Conservation (phyloP, 2,797 vertebrate species). For the Limnodromus scolopaceus region DNA sequence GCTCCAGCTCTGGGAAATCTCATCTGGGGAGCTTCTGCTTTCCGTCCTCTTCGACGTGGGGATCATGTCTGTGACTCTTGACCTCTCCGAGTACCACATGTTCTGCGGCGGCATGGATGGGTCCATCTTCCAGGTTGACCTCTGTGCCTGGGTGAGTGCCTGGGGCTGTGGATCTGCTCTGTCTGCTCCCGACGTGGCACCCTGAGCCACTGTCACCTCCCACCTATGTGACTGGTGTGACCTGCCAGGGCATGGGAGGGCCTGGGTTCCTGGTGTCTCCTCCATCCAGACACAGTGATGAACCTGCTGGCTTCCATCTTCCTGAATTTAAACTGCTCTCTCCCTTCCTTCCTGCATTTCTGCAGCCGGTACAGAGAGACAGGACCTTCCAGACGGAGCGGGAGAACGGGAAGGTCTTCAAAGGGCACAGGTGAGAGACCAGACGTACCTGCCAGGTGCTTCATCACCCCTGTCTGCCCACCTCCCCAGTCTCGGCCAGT, state of each 20-base stretch:
- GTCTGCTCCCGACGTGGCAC: neutral
- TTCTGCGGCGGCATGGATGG: constrained; percentile 94
- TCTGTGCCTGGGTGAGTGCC: constrained; percentile 87
- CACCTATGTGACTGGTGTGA: neutral
- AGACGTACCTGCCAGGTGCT: neutral
- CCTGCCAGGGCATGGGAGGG: neutral
- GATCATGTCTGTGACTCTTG: constrained; percentile 92
- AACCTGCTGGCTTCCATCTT: neutral
- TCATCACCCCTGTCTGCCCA: neutral
- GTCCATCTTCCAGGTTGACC: constrained; percentile 92
- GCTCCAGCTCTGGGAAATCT: constrained; percentile 93
- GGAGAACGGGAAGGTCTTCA: constrained; percentile 89
- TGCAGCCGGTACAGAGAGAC: constrained; percentile 86
- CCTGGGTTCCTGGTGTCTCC: neutral
- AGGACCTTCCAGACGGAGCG: constrained; percentile 88
- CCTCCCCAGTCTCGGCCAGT: neutral
- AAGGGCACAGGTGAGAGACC: constrained; percentile 89
- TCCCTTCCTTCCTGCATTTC: neutral
- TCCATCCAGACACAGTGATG: neutral
- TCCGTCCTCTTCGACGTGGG: constrained; percentile 92
- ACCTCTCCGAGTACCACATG: constrained; percentile 91
- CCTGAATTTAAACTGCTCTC: neutral
- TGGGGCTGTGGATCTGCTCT: neutral
- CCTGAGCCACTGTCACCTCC: neutral
- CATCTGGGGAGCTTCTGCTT: constrained; percentile 91